Conservation (phyloP, 2,797 vertebrate genomes). For the Esox lucius region DNA sequence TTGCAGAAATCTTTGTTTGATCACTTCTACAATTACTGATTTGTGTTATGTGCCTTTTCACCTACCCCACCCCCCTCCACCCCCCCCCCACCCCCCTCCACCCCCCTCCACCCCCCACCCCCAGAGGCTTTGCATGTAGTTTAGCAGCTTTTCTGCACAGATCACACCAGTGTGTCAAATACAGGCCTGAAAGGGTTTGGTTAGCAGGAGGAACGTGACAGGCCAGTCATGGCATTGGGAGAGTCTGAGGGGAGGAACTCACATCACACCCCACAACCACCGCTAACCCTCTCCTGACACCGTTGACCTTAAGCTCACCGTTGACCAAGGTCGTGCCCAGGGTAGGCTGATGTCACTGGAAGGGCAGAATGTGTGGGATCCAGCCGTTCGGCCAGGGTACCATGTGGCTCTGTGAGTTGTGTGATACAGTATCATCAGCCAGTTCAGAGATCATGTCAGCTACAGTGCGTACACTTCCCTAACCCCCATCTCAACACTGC, state of each 20-base stretch:
- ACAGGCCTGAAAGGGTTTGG: background rate
- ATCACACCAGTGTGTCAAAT: background rate
- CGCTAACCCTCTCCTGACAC: background rate
- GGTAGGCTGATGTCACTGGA: constrained; percentile 24
- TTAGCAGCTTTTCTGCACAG: background rate
- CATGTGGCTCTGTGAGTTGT: background rate
- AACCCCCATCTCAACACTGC: background rate
- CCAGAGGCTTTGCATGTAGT: background rate
- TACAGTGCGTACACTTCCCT: background rate
- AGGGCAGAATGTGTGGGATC: background rate
- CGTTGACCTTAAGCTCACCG: too few species aligned
- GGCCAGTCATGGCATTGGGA: background rate
- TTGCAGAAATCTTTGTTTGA: background rate
- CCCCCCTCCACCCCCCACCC: too few species aligned
- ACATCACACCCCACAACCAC: background rate
- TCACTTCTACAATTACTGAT: background rate
- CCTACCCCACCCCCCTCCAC: too few species aligned
- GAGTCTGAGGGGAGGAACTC: background rate
- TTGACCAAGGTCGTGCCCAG: constrained; percentile 9
- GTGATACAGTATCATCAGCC: background rate
- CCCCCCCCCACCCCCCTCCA: background rate
- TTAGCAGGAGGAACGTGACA: background rate
- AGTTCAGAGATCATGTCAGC: background rate
- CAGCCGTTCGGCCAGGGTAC: background rate
- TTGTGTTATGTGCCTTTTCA: background rate